Conservation (phyloP, 2,113 vertebrate species). For the Apteryx mantelli region DNA sequence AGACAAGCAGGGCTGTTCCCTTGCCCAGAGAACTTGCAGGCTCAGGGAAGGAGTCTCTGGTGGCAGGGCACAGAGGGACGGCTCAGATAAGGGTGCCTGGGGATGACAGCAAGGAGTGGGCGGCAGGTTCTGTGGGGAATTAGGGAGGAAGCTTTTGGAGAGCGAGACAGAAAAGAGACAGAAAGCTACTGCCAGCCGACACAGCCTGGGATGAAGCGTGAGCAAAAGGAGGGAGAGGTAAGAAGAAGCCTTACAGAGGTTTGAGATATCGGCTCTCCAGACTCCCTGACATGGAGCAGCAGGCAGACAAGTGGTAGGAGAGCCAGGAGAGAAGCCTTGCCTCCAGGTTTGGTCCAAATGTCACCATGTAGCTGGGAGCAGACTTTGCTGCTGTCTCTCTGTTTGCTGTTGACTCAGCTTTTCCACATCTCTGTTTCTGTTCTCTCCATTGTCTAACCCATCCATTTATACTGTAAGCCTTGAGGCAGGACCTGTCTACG, state of each 20-base stretch:
- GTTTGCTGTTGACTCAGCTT: neutral
- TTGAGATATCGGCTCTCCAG: neutral
- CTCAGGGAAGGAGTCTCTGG: neutral
- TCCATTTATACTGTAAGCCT: neutral
- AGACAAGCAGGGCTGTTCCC: neutral
- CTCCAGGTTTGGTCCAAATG: neutral
- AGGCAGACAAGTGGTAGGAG: neutral
- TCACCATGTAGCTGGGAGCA: rapidly evolving
- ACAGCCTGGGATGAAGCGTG: too few relatives aligned
- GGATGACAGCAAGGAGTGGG: neutral
- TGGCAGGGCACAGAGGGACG: neutral
- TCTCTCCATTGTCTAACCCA: neutral
- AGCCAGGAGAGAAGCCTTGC: neutral
- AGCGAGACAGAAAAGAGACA: neutral
- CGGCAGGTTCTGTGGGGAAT: neutral
- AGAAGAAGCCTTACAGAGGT: neutral
- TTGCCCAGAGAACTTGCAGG: neutral
- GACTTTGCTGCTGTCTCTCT: neutral
- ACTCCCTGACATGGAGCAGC: neutral
- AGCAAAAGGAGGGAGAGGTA: neutral
- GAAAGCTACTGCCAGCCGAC: too few relatives aligned
- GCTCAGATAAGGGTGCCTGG: too few relatives aligned
- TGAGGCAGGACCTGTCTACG: neutral
- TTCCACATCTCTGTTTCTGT: neutral
- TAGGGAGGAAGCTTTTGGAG: neutral